Base-by-base conservation (phyloP, 2,797 vertebrate genomes). In the Tympanoctomys barrerae region DNA sequence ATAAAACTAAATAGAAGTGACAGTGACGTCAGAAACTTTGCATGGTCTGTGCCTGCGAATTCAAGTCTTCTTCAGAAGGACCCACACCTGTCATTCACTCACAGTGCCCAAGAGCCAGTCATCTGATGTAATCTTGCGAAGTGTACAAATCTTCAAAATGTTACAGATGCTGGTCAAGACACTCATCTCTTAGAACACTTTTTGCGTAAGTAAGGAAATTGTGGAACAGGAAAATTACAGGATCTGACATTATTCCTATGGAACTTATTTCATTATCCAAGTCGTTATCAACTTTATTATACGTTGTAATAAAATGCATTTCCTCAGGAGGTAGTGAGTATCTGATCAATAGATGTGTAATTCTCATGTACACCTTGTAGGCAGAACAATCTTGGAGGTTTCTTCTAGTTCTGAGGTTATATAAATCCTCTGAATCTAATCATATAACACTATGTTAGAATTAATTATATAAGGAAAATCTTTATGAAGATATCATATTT, bases 401-500 rank as follows among this genome's bases (percentile, higher is more conserved):
- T 87, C 54, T 92, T 86, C 66, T 87, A 73, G 81, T 88, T 71
- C 64, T 89, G 70, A 61, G 28, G 61, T 85, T 94, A 62, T 33
- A 31, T 26, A 66, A 83, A 90, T 82, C 31, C 26, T 77, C 39
- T 80, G 79, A 82, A 42, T 77, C 64, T 95, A 88, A 36, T 86
- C 62, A 73, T 57, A 71, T 61, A 5, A 9, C 88, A 59, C 12
- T 59, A 36, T 68, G 77, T 80, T 75, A 78, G 54, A 82, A 82
- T 31, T 73, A 95, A 64, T 71, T 85, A 64, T 21, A 66, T 59
- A 54, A 31, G 71, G 31, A 82, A 82, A 64, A 93, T 91, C 39
- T 39, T 39, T 39, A 84, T 71, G 2, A 54, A 73, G 39, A 83
- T 26, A 61, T 11, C 0, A 64, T 61, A 85, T 90, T 94, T 87